Evolutionary conservation across 2,888 invertebrate genomes (phyloP).

Genomic region (Dryobota labecula): DNA sequence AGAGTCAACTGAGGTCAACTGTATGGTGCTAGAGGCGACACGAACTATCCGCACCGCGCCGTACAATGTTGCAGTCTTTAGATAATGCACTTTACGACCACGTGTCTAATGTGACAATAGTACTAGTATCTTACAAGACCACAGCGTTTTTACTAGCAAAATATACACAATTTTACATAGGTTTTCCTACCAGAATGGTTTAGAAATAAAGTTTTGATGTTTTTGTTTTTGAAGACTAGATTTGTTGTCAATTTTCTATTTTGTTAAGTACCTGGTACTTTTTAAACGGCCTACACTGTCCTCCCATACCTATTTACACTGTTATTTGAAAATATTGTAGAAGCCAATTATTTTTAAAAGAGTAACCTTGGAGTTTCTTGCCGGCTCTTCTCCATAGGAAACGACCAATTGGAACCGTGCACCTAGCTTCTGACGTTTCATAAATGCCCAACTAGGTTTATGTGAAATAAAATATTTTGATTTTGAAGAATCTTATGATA

Average conservation of each 20-base stretch:
- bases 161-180: background rate
- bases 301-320: too few relatives aligned
- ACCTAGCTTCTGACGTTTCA: too few relatives aligned
- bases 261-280: too few relatives aligned
- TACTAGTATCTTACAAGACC: background rate
- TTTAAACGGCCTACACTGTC: too few relatives aligned
- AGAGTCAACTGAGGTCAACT: slow-evolving; percentile 69
- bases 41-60: slow-evolving; percentile 31
- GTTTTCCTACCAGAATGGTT: background rate
- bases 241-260: too few relatives aligned
- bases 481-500: background rate
- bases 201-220: background rate
- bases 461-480: too few relatives aligned
- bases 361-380: too few relatives aligned
- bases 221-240: background rate
- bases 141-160: background rate
- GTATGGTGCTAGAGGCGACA: slow-evolving; percentile 53
- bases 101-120: slow-evolving; percentile 3
- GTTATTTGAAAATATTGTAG: too few relatives aligned
- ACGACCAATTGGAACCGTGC: too few relatives aligned
- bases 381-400: too few relatives aligned
- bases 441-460: too few relatives aligned
- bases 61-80: slow-evolving; percentile 49
- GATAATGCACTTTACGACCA: slow-evolving; percentile 36
- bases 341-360: too few relatives aligned